Evolutionary conservation across 2,797 vertebrate species (phyloP).

Genomic region (Karalla daura): DNA sequence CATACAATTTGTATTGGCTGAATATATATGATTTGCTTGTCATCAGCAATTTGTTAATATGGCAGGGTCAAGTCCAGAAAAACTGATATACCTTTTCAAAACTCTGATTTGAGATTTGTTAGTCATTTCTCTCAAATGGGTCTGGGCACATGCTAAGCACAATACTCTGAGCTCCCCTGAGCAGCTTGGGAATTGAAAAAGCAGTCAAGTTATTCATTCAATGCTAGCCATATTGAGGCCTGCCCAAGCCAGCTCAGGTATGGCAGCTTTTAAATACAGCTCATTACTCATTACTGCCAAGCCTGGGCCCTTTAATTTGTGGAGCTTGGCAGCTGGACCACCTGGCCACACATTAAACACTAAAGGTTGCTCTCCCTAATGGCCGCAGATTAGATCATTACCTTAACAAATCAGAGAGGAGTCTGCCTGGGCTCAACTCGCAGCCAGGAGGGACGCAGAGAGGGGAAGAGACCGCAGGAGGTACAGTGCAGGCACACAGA

Average conservation of each 20-base stretch:
- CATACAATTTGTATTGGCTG: background rate
- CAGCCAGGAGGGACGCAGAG: conserved; percentile 50
- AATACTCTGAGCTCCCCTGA: conserved; percentile 18
- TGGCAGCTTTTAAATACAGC: conserved; percentile 74
- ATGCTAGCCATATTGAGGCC: conserved; percentile 74
- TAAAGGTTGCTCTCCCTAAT: conserved; percentile 80
- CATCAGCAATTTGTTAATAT: no score
- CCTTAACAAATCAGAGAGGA: conserved; percentile 78
- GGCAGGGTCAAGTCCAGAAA: no score
- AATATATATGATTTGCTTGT: no score
- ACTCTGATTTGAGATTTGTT: background rate
- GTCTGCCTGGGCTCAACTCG: conserved; percentile 59
- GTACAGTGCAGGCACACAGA: conserved; percentile 13
- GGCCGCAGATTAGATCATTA: conserved; percentile 82
- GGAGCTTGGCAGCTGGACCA: conserved; percentile 80
- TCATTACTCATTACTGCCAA: conserved; percentile 80
- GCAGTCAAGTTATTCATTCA: conserved; percentile 70
- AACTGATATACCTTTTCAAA: background rate
- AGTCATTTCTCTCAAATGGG: background rate
- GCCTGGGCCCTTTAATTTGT: conserved; percentile 75
- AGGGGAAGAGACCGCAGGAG: conserved; percentile 15
- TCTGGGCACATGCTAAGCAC: background rate
- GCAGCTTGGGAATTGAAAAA: conserved; percentile 68
- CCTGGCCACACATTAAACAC: conserved; percentile 82
- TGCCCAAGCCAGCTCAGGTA: conserved; percentile 66